Percentiles rank a stretch among this genome's conserved stretches.
phyloP scores from a whole-genome alignment of 2,888 invertebrate species.

The Drosophila lacicola region DNA sequence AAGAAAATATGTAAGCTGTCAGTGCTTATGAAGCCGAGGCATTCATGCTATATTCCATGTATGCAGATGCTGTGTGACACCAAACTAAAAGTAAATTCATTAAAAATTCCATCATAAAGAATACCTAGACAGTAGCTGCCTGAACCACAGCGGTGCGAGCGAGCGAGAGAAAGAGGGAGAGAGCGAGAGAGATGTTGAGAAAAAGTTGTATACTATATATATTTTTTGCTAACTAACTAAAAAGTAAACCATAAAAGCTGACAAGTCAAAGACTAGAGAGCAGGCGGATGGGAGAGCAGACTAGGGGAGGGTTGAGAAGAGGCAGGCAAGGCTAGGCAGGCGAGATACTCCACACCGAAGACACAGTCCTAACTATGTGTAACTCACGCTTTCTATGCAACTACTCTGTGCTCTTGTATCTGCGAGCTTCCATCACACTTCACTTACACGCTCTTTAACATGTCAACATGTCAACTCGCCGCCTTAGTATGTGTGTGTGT shows the following conservation, averaged over 20 bases:
- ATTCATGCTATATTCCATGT: slow-evolving; percentile 31
- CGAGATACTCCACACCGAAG: slow-evolving; percentile 4
- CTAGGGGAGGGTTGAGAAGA: background rate
- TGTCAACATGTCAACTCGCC: slow-evolving; percentile 71
- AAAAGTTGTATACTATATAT: slow-evolving; percentile 45
- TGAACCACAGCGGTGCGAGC: slow-evolving; percentile 20
- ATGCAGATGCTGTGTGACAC: slow-evolving; percentile 70
- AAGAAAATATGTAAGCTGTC: slow-evolving; percentile 62
- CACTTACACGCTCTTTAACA: slow-evolving; percentile 79
- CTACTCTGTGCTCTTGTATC: slow-evolving; percentile 43
- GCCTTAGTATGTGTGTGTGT: background rate
- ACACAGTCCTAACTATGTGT: slow-evolving; percentile 34
- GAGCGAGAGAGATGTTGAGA: background rate
- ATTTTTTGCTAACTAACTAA: slow-evolving; percentile 72
- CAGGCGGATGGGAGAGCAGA: slow-evolving; percentile 1
- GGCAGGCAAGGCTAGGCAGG: slow-evolving; percentile 14
- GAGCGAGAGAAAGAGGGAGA: slow-evolving; percentile 1
- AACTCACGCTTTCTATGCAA: slow-evolving; percentile 31
- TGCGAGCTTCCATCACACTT: slow-evolving; percentile 71
- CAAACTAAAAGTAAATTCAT: slow-evolving; percentile 78
- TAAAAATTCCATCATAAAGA: slow-evolving; percentile 79
- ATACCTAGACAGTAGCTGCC: slow-evolving; percentile 53
- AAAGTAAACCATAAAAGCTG: slow-evolving; percentile 70
- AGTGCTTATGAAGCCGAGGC: slow-evolving; percentile 43
- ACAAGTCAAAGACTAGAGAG: slow-evolving; percentile 41